phyloP scores from a whole-genome alignment of 1,140 invertebrate genomes.

The Daktulosphaira vitifoliae region DNA sequence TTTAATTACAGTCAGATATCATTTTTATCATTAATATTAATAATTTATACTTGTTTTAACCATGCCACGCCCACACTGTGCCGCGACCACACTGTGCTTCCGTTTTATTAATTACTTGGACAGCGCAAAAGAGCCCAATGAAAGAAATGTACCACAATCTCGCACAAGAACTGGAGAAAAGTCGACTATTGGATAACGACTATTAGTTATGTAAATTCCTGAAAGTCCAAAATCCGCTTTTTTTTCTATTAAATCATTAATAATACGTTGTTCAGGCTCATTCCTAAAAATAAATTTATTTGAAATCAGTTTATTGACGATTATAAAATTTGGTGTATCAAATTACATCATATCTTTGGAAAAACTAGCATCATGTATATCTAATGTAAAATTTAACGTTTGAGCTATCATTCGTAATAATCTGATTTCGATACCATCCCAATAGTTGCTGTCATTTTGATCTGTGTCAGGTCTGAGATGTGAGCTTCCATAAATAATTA shows the following conservation, averaged over 20 bases:
- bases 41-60: too few relatives aligned
- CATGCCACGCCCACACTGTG: too few relatives aligned
- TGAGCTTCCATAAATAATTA: background rate
- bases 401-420: conserved; percentile 51
- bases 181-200: conserved; percentile 48
- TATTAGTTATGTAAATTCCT: conserved; percentile 56
- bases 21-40: too few relatives aligned
- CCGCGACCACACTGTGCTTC: too few relatives aligned
- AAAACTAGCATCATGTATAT: conserved; percentile 50
- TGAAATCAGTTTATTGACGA: too few relatives aligned
- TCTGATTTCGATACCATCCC: conserved; percentile 61
- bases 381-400: conserved; percentile 58
- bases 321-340: background rate
- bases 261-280: conserved; percentile 49
- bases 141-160: conserved; percentile 66
- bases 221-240: conserved; percentile 54
- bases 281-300: conserved; percentile 43
- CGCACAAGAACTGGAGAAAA: conserved; percentile 53
- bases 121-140: conserved; percentile 60
- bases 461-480: background rate
- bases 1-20: too few relatives aligned
- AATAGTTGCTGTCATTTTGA: conserved; percentile 41
- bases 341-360: background rate
- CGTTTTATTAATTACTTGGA: conserved; percentile 50
- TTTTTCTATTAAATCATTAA: conserved; percentile 45